Conservation (phyloP, 2,888 invertebrate genomes). For the Taphrorychus bicolor region DNA sequence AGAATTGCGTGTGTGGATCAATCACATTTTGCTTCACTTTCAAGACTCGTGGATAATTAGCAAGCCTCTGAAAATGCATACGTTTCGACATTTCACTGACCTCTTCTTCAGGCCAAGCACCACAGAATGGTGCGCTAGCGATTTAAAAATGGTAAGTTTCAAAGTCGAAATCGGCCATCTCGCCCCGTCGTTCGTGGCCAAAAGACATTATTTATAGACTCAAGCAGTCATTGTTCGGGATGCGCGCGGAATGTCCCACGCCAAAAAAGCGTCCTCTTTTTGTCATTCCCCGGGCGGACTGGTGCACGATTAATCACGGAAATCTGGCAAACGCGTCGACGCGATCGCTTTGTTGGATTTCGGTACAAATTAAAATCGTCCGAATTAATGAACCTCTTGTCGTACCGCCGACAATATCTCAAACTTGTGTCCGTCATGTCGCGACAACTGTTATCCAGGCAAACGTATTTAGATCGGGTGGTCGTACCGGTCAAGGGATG, state of each 20-base stretch:
- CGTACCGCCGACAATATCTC: slow-evolving; percentile 17
- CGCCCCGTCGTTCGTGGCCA: not conserved
- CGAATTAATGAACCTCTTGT: slow-evolving; percentile 35
- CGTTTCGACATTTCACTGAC: no score
- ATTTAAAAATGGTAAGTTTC: no score
- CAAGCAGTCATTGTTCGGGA: slow-evolving; percentile 28
- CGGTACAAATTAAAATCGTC: slow-evolving; percentile 36
- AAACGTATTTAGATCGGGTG: not conserved
- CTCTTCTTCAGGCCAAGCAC: no score
- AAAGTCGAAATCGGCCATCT: not conserved
- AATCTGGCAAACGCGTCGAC: slow-evolving; percentile 36
- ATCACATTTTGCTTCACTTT: no score
- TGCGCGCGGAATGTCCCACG: slow-evolving; percentile 22
- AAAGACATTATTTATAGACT: slow-evolving; percentile 15
- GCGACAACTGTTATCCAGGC: not conserved
- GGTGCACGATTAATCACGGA: slow-evolving; percentile 35
- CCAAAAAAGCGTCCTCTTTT: slow-evolving; percentile 32
- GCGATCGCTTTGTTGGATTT: slow-evolving; percentile 30
- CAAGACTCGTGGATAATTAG: no score
- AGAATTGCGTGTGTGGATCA: no score
- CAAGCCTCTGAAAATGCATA: no score
- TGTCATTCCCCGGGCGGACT: slow-evolving; percentile 19
- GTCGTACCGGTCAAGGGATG: not conserved
- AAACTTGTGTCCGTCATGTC: not conserved
- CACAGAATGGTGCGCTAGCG: no score